Evolutionary conservation across 2,797 vertebrate genomes (phyloP).

Genomic region (Molossus alvarezi): DNA sequence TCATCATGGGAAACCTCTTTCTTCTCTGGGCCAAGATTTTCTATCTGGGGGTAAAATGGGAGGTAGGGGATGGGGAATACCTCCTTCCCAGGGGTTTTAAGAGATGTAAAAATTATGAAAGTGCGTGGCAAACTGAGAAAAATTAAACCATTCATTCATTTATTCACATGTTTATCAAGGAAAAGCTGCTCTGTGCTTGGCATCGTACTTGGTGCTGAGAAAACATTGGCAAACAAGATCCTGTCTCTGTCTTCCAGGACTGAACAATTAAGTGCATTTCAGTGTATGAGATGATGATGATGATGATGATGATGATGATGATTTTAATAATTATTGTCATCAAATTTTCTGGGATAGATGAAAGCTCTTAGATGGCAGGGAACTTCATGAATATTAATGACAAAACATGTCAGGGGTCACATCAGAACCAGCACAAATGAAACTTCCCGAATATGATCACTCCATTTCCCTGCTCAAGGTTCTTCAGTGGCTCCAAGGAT

Average conservation of each 20-base stretch:
- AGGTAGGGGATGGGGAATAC: too few relatives aligned
- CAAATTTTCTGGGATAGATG: constrained; percentile 14
- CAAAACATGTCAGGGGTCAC: not conserved
- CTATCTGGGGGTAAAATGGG: not conserved
- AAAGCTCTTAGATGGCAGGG: not conserved
- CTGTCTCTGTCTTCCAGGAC: not conserved
- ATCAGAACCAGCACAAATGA: not conserved
- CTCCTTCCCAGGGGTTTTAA: not conserved
- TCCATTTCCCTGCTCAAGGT: not conserved
- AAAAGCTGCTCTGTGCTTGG: not conserved
- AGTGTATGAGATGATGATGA: not conserved
- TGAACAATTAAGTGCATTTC: not conserved
- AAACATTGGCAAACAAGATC: not conserved
- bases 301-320: not conserved
- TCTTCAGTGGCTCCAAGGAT: not conserved
- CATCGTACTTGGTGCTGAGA: not conserved
- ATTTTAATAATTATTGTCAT: constrained; percentile 36
- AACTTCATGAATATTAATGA: not conserved
- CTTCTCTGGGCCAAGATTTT: not conserved
- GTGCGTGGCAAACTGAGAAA: not conserved
- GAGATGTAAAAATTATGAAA: not conserved
- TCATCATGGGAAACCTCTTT: not conserved
- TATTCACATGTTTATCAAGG: not conserved
- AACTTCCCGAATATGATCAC: not conserved
- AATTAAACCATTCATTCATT: not conserved